Conservation (phyloP, 2,888 invertebrate species). For the Drosophila sordidapex region DNA sequence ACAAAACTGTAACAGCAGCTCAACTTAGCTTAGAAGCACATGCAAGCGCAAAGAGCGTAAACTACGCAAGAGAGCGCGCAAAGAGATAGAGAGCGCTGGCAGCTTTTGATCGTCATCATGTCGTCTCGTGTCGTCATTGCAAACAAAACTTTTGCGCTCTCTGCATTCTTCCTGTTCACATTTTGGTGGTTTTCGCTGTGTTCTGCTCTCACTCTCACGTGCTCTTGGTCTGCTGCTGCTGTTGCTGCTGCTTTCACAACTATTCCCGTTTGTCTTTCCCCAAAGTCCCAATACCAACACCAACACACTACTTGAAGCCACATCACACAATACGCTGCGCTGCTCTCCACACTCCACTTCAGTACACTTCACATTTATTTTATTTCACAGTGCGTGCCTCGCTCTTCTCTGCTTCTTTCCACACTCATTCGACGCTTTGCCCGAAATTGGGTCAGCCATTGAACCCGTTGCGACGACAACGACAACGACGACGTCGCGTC, state of each 20-base stretch:
- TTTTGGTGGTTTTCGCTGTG: conserved; percentile 4
- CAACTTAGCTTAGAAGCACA: conserved; percentile 42
- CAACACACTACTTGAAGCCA: conserved; percentile 2
- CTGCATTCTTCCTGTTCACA: conserved; percentile 33
- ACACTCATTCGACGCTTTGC: conserved; percentile 55
- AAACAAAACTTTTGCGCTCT: conserved; percentile 31
- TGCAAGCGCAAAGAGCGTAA: conserved; percentile 22
- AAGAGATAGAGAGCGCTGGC: conserved; percentile 2
- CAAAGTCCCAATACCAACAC: conserved; percentile 12
- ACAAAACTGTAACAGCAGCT: conserved; percentile 46
- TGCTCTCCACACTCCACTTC: conserved; percentile 30
- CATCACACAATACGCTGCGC: conserved; percentile 12
- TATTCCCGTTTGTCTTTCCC: conserved; percentile 60
- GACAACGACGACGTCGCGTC: conserved; percentile 24
- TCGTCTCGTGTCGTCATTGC: conserved; percentile 29
- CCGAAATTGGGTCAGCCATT: conserved; percentile 85
- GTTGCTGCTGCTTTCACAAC: conserved; percentile 68
- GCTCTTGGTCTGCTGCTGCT: conserved; percentile 1
- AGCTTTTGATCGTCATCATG: conserved; percentile 43
- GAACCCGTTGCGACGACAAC: conserved; percentile 82
- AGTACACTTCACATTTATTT: conserved; percentile 38
- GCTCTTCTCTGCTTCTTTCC: conserved; percentile 60
- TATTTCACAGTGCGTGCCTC: conserved; percentile 52
- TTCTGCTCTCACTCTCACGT: conserved; percentile 38
- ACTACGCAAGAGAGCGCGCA: conserved; percentile 19